Base-by-base conservation (phyloP, 2,797 vertebrate genomes). In the Podargus strigoides region DNA sequence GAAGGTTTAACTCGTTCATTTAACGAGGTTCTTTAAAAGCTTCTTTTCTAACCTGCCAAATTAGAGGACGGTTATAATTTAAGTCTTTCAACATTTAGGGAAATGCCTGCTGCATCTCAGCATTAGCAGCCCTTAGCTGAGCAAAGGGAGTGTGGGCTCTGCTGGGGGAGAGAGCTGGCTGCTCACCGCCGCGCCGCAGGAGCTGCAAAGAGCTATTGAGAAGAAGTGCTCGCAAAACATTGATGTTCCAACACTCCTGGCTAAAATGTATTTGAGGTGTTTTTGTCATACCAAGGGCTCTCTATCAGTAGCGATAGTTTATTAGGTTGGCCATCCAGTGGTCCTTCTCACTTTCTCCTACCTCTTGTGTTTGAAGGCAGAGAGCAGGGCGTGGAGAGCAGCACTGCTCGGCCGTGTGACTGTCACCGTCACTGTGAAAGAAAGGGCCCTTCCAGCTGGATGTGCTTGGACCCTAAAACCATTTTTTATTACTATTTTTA, bases 1-100 rank as follows among this genome's bases (percentile, higher is more conserved):
- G 83, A 94, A 68, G 77, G 90, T 91, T 94, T 86, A 93, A 95
- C 58, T 84, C 42, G 53, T 56, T 90, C 20, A 1, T 77, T 95
- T 95, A 80, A 94, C 80, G 86, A 91, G 77, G 50, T 62, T 93
- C 77, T 86, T 72, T 81, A 81, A 90, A 94, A 93, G 58, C 64
- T 90, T 74, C 69, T 91, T 87, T 88, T 85, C 90, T 90, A 88
- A 90, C 90, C 73, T 88, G 69, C 85, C 86, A 84, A 58, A 88
- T 95, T 64, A 84, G 46, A 81, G 80, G 73, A 81, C 62, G 69
- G 76, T 68, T 90, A 68, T 81, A 86, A 95, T 95, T 96, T 41
- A 81, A 93, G 80, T 72, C 93, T 90, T 85, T 80, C 76, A 72
- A 27, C 73, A 26, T 81, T 84, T 72, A 84, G 64, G 53, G 9